Evolutionary conservation across 2,797 vertebrate genomes (phyloP).

Genomic region (Iguana delicatissima): DNA sequence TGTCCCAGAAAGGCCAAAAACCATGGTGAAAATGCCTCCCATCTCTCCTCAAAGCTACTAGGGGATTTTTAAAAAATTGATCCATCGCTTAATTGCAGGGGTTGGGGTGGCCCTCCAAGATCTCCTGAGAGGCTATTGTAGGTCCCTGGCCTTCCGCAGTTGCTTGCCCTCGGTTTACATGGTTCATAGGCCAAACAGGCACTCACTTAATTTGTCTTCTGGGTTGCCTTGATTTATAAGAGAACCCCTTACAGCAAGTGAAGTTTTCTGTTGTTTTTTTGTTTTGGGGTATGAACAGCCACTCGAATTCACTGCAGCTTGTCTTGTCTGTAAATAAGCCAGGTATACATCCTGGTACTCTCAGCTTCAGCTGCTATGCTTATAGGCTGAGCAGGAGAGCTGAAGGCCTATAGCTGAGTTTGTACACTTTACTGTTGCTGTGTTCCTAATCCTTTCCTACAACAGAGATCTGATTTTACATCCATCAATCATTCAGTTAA

Average conservation of each 20-base stretch:
- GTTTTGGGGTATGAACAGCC: neutral
- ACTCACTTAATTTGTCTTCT: constrained; percentile 2
- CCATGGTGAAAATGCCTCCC: too few relatives aligned
- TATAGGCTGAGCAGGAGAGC: neutral
- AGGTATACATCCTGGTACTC: neutral
- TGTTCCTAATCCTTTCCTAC: constrained; percentile 6
- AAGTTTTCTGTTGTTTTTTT: neutral
- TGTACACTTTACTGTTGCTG: neutral
- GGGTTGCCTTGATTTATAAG: neutral
- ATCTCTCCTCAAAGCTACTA: too few relatives aligned
- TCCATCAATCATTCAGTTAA: neutral
- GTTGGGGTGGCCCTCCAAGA: too few relatives aligned
- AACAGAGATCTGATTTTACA: neutral
- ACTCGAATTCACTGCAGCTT: neutral
- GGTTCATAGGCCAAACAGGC: neutral
- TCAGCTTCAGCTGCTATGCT: neutral
- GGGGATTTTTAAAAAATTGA: too few relatives aligned
- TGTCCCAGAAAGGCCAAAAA: too few relatives aligned
- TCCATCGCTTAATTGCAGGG: too few relatives aligned
- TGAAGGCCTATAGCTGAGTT: neutral
- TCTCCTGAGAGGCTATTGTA: too few relatives aligned
- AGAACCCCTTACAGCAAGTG: neutral
- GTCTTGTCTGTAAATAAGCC: constrained; percentile 24
- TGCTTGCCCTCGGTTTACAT: neutral
- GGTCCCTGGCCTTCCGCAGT: too few relatives aligned